Base-by-base conservation (phyloP, 2,888 invertebrate species). In the Diaprepes abbreviatus region DNA sequence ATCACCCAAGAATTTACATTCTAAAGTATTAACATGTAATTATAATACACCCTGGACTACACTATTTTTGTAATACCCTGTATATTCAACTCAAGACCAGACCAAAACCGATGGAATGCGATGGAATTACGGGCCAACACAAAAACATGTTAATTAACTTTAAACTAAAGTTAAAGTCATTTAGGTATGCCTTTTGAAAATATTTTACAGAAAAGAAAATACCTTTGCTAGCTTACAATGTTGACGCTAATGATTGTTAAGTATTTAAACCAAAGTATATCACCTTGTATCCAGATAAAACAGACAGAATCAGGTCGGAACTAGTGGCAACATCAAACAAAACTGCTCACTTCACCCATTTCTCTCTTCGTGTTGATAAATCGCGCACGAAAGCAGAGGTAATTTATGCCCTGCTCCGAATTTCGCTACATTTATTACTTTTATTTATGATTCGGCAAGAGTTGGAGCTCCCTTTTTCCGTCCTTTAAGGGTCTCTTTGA, bases 381-480 rank as follows among this genome's bases (percentile, higher is more conserved):
- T 50, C 16, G 28, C 12, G 4, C 28, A 16, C 28, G 31, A 50
- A 14, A 21, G 19, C 14, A 16, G 48, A 28, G 28, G 48, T 50
- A 50, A 50, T 50, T 50, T 50, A 50, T 50, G 48, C 48, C 14
- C 16, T 14, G 28, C 28, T 50, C 28, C 16, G 9, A 28, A 50
- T 50, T 10, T 50, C 48, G 28, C 48, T 50, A 14, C 28, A 50
- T 50, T 14, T 50, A 50, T 50, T 50, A 28, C 14, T 28, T 50
- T 50, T 50, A 50, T 50, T 50, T 50, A 50, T 50, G 28, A 50
- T 50, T 50, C 48, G 28, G 48, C 28, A 50, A 50, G 14, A 50
- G 48, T 28, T 14, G 9, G 28, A 50, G 21, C 9, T 28, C 24
- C 48, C 48, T 50, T 50, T n/a, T 50, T 50, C 28, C 14, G 28